Evolutionary conservation across 2,113 vertebrate genomes (phyloP).

Genomic region (Hypocryptadius cinnamomeus): DNA sequence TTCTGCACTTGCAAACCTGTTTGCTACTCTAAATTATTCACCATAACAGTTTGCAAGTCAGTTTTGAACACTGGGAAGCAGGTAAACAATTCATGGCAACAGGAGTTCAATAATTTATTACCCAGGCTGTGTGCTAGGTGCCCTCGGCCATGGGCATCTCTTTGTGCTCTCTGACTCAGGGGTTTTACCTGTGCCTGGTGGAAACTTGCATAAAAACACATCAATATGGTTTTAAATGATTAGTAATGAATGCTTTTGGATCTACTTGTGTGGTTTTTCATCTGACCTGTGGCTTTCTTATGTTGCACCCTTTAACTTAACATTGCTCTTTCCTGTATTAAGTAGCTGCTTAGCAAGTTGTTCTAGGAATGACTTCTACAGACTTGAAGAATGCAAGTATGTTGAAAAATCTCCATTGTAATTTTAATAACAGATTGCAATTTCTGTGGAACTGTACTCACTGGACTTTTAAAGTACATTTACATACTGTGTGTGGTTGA

Average conservation of each 20-base stretch:
- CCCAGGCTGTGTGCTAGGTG: background rate
- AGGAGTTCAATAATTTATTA: slow-evolving; percentile 5
- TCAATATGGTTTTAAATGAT: background rate
- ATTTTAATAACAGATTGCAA: background rate
- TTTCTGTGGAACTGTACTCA: background rate
- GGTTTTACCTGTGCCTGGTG: background rate
- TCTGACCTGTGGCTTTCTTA: background rate
- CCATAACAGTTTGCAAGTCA: background rate
- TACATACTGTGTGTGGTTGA: background rate
- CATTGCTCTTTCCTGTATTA: background rate
- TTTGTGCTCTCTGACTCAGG: background rate
- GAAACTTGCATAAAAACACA: background rate
- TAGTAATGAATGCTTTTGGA: background rate
- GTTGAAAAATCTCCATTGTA: background rate
- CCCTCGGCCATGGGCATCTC: background rate
- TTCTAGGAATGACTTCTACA: background rate
- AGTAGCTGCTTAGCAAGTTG: background rate
- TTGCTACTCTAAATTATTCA: slow-evolving; percentile 23
- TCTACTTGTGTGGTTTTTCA: background rate
- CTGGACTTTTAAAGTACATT: background rate
- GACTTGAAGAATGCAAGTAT: background rate
- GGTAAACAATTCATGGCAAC: background rate
- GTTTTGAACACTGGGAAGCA: background rate
- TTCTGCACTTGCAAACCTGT: background rate
- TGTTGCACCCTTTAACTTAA: background rate